These are phyloP conservation scores for Linyphia triangularis DNA, from an alignment of 2,888 invertebrate genomes.

Conservation along the genomic window DNA sequence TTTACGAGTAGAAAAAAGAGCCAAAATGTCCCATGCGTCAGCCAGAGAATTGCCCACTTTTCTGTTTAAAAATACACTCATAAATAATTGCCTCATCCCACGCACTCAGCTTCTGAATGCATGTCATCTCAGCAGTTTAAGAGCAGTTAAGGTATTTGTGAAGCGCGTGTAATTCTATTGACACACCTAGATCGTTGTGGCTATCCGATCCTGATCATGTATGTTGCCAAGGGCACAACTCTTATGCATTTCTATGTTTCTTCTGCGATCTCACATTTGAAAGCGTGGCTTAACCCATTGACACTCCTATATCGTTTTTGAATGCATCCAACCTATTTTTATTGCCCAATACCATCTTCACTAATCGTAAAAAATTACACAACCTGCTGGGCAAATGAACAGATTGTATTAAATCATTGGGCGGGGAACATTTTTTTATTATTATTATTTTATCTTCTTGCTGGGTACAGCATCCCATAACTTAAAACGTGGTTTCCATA, in stretches of 20 bases:
- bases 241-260: neutral
- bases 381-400: slow-evolving; percentile 20
- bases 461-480: neutral
- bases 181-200: slow-evolving; percentile 40
- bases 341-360: slow-evolving; percentile 15
- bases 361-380: slow-evolving; percentile 39
- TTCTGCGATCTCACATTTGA: neutral
- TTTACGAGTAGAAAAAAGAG: too few relatives aligned
- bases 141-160: neutral
- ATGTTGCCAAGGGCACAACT: neutral
- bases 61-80: neutral
- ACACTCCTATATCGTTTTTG: slow-evolving; percentile 16
- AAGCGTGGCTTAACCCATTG: slow-evolving; percentile 12
- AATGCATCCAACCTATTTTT: slow-evolving; percentile 13
- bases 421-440: neutral
- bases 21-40: too few relatives aligned
- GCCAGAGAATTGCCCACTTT: too few relatives aligned
- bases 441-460: neutral
- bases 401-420: slow-evolving; percentile 27
- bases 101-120: neutral
- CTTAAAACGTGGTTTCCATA: neutral
- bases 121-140: neutral
- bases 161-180: neutral
- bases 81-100: neutral
- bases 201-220: slow-evolving; percentile 7